Evolutionary conservation across 2,113 vertebrate species (phyloP).

Genomic region (Mola mola): DNA sequence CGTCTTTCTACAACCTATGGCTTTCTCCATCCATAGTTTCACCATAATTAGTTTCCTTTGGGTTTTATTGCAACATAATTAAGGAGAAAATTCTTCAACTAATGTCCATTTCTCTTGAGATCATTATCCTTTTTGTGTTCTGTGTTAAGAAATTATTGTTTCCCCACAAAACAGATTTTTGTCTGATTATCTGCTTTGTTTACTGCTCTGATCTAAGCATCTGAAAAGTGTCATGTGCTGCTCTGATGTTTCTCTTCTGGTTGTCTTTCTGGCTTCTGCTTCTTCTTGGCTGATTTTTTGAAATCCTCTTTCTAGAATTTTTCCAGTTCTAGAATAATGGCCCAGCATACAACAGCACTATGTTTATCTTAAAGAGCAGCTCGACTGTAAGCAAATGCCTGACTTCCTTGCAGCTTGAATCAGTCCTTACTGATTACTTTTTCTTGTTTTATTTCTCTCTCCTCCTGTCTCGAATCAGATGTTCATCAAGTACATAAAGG

Average conservation of each 20-base stretch:
- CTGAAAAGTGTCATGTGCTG: background rate
- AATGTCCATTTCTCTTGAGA: too few relatives aligned
- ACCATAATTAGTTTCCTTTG: too few relatives aligned
- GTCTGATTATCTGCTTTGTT: background rate
- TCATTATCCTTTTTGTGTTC: constrained; percentile 17
- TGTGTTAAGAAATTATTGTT: constrained; percentile 6
- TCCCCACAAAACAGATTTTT: constrained; percentile 6
- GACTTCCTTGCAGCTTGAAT: constrained; percentile 88
- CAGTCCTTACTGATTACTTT: constrained; percentile 87
- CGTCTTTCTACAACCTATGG: background rate
- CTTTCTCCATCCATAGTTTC: background rate
- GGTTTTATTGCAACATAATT: too few relatives aligned
- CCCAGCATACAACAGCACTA: background rate
- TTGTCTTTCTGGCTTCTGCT: constrained; percentile 1
- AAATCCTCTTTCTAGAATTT: constrained; percentile 16
- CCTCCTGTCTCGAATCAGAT: constrained; percentile 93
- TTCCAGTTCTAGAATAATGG: constrained; percentile 17
- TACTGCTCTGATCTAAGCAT: background rate
- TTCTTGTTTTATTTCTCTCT: constrained; percentile 82
- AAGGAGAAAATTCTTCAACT: too few relatives aligned
- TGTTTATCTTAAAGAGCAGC: constrained; percentile 20
- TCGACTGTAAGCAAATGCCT: constrained; percentile 58
- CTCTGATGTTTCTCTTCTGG: constrained; percentile 11
- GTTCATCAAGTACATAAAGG: constrained; percentile 99
- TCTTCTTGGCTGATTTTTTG: constrained; percentile 7